Conservation (phyloP, 53 echinoderm and acorn worm species). For the Pentamera pediparva region DNA sequence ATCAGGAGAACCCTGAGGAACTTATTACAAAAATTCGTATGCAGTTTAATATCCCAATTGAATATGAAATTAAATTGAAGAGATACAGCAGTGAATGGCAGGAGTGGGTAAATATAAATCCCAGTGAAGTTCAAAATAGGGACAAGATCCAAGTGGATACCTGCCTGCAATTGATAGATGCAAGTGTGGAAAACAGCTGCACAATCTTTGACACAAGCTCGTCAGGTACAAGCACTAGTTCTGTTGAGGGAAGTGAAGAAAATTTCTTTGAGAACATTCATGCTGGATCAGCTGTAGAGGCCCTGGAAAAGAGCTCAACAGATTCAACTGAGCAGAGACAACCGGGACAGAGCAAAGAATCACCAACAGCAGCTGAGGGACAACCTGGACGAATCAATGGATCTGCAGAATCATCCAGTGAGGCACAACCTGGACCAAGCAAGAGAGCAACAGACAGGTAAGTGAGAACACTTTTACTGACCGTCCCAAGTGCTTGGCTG, state of each 20-base stretch:
- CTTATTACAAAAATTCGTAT: background rate
- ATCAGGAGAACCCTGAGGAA: background rate
- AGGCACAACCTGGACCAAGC: background rate
- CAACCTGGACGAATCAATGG: background rate
- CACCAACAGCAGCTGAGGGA: background rate
- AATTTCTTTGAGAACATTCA: background rate
- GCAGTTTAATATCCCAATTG: conserved; percentile 6
- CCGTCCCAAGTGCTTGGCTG: no score
- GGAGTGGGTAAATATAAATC: conserved; percentile 5
- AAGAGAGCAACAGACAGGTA: background rate
- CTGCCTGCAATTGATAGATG: background rate
- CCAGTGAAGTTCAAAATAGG: background rate
- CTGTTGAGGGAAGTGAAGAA: background rate
- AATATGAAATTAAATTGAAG: background rate
- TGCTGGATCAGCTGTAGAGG: background rate
- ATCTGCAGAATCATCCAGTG: background rate
- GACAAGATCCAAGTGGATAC: conserved; percentile 8
- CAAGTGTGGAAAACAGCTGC: background rate
- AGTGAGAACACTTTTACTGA: background rate
- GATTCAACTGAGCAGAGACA: no score
- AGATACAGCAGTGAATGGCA: conserved; percentile 7
- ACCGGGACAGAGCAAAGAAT: background rate
- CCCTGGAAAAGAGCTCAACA: no score
- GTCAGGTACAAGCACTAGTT: background rate
- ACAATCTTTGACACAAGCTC: background rate